Evolutionary conservation across 2,888 invertebrate genomes (phyloP), one percentile per base, ranked within the genome.

Genomic region (Nephrotoma appendiculata): DNA sequence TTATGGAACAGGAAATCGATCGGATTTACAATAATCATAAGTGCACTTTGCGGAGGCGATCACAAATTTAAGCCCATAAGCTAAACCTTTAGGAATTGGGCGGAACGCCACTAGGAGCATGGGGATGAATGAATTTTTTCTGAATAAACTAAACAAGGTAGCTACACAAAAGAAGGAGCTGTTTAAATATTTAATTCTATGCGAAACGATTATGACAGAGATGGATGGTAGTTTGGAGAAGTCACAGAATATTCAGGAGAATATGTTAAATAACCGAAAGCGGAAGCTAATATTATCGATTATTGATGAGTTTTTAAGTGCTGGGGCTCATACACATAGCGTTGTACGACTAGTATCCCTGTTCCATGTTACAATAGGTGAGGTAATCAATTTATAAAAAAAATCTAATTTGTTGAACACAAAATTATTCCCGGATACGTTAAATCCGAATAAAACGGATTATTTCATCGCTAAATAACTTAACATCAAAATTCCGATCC

Each of bases 11-110:
- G 12, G 57, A 86, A 19, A 89, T 93, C 88, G 97, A 97, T 90
- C 94, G 93, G 88, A 94, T 97, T 85, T 97, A 96, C 90, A 95
- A 95, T 41, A 95, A 97, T 90, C 97, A 98, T 87, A 96, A 98
- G 89, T 96, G 87, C 98, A 98, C 91, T 98, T 99, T 90, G 96
- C 98, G 4, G 96, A 97, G 91, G 98, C 98, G 0, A 95, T 98
- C 88, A 95, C 96, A 87, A 95, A 95, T 88, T 93, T 99, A 15
- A 96, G 96, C 88, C 94, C 94, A 4, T 96, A 97, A 92, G 97
- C 98, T 0, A 98, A 97, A 90, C 94, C 96, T 83, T 92, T 99
- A 83, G 96, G 95, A 89, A 92, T 92, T 86, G 96, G 96, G 90
- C 94, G 95, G 88, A 94, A 96, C 90, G 95, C 95, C 86, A 93